Evolutionary conservation across 23 tunicate species (phyloP), one percentile per base, ranked within the genome.

Genomic region (Halocynthia aurantium): DNA sequence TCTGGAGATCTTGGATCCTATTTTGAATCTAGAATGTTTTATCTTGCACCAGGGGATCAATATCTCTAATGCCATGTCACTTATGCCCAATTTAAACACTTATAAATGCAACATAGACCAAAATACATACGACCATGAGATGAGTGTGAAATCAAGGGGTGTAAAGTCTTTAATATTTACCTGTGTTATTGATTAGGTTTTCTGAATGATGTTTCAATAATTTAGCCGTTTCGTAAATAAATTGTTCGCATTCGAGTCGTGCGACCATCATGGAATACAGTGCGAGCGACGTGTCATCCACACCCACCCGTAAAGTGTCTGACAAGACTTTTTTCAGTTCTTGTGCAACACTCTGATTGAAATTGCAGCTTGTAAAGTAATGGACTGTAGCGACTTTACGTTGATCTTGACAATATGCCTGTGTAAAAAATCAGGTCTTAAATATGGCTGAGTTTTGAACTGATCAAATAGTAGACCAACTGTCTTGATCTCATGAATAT

Each of bases 331-430:
- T 9, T 4, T 72, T 73, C 40, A 92, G 61, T n/a, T 73, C 70
- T 0, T 70, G 9, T 8, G 77, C 62, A 11, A 78, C 85, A 15
- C 74, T 82, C 20, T 77, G 61, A 60, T 86, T 90, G 56, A 68
- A 86, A 10, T 52, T 55, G 55, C 87, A 86, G 5, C 31, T 52
- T 15, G 79, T 78, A 61, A 67, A 92, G 51, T 53, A 77, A 75
- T 86, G 88, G 56, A 53, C 68, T 13, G 62, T 65, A 44, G 55
- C 62, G 9, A 92, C 98, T 82, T 86, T 92, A n/a, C 90, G 80
- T 12, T 75, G 73, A 75, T 86, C 91, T 69, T 86, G 86, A 67
- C 98, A 92, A 53, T 71, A 78, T 22, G 85, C 98, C 94, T 87
- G 51, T 15, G 61, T 11, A 31, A 67, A 11, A 19, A 19, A n/a